These are phyloP conservation scores for Neoniphon sammara DNA, from an alignment of 2,797 vertebrate genomes.

Conservation along the genomic window DNA sequence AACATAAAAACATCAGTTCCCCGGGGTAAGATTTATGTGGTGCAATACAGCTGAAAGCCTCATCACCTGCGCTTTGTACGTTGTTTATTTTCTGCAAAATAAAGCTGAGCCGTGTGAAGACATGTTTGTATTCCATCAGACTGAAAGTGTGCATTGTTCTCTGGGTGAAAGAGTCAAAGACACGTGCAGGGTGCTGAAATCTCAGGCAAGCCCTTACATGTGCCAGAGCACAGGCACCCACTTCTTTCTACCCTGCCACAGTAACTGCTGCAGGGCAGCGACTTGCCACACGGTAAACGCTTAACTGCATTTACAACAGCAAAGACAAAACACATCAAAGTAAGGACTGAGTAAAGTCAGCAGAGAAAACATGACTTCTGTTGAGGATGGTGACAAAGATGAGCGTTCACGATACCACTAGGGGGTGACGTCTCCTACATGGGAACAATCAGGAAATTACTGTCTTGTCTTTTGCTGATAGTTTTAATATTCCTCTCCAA, in stretches of 20 bases:
- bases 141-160: neutral
- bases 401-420: conserved; percentile 17
- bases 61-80: neutral
- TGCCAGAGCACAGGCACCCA: neutral
- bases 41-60: neutral
- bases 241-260: neutral
- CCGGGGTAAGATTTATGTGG: neutral
- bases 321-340: neutral
- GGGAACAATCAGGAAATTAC: no score
- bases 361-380: neutral
- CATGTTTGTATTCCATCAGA: neutral
- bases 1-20: neutral
- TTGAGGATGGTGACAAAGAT: neutral
- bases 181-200: neutral
- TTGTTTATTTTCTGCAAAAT: neutral
- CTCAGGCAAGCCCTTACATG: conserved; percentile 25
- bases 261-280: neutral
- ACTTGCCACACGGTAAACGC: no score
- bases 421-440: conserved; percentile 11
- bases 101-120: neutral
- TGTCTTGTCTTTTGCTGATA: no score
- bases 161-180: neutral
- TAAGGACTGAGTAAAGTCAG: neutral
- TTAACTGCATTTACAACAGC: neutral
- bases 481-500: no score